Percentiles rank a stretch among this genome's conserved stretches.
phyloP scores from a whole-genome alignment of 2,113 vertebrate species.

The Chascanopsetta lugubris region DNA sequence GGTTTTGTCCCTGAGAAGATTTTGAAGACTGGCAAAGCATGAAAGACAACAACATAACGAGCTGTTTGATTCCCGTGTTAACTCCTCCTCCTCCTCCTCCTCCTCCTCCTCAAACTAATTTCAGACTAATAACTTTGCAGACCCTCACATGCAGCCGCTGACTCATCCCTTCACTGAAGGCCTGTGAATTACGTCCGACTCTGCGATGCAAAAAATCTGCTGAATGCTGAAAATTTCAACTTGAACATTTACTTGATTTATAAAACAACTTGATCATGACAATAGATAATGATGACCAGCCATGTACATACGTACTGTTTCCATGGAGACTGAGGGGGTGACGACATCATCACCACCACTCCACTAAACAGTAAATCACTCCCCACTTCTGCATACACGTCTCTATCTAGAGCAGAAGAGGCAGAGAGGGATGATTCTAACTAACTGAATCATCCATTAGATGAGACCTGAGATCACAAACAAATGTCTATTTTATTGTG shows the following conservation, averaged over 20 bases:
- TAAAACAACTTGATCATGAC: too few species aligned
- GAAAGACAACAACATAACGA: constrained; percentile 29
- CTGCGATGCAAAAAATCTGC: constrained; percentile 2
- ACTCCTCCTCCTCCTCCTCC: constrained; percentile 19
- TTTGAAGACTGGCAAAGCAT: constrained; percentile 22
- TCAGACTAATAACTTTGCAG: constrained; percentile 46
- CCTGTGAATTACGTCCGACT: constrained; percentile 39
- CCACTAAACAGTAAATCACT: not conserved
- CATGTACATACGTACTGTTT: too few species aligned
- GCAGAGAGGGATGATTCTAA: not conserved
- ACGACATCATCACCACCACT: not conserved
- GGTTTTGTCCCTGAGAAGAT: constrained; percentile 19
- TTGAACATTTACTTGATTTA: too few species aligned
- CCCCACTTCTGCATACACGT: not conserved
- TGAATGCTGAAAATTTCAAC: too few species aligned
- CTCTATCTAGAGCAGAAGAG: not conserved
- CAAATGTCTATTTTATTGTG: too few species aligned
- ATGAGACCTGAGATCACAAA: too few species aligned
- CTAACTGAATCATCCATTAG: not conserved
- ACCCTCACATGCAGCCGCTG: constrained; percentile 7
- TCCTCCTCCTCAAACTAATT: constrained; percentile 42
- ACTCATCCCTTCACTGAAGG: constrained; percentile 39
- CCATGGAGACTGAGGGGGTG: too few species aligned
- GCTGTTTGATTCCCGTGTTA: constrained; percentile 22
- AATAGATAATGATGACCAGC: too few species aligned